Evolutionary conservation across 2,797 vertebrate genomes (phyloP), one percentile per base, ranked within the genome.

Genomic region (Poecilia velifera): DNA sequence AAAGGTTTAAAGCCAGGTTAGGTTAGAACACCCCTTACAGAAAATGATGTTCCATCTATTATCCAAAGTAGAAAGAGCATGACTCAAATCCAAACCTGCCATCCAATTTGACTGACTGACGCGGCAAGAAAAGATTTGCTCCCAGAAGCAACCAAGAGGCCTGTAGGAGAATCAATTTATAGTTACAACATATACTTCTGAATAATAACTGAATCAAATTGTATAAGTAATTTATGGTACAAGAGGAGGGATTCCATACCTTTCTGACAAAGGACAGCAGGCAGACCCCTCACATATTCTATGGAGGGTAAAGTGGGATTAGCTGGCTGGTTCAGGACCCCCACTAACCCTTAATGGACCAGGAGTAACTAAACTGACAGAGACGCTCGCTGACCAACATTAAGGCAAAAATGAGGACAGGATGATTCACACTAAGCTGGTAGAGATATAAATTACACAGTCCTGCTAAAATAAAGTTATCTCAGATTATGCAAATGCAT

Each of bases 251-350:
- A 74, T 76, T 68, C 36, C 41, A 77, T 70, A 45, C 74, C 46
- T 75, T 79, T 87, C 39, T 34, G 74, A 73, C 36, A 31, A 64
- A 57, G 43, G 51, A 28, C 53, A 5, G 71, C 74, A 82, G 83
- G 81, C 80, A 89, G 90, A 86, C 91, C 86, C 87, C 89, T 88
- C 79, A 51, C 68, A 89, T 57, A 86, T 82, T 88, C 74, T 92
- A 80, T 87, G 82, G 89, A 90, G 93, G 93, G 89, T 93, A 93
- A 92, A 93, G 92, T 85, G 25, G 92, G 93, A 95, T 95, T 94
- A 94, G 87, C 82, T 84, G 80, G 1, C 82, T 73, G 81, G 80
- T 86, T 57, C 74, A 91, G 88, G 88, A 91, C 80, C 76, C 89
- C 88, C 68, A 92, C 90, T 82, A 89, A 84, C 86, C 83, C 91